Base-by-base conservation (phyloP, 2,888 invertebrate genomes). In the Panzeria rudis region DNA sequence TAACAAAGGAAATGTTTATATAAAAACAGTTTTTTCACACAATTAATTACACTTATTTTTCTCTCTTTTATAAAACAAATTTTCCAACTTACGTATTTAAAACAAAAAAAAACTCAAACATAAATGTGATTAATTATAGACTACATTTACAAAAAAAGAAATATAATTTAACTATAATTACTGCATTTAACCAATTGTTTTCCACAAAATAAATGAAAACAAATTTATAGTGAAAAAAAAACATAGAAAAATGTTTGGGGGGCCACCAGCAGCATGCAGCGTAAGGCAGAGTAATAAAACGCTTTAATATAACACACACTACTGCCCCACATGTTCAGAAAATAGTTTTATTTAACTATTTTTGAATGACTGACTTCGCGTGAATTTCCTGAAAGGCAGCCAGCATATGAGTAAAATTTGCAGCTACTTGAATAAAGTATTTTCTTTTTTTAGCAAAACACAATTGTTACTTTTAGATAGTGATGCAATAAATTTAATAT, bases 321-420 rank as follows among this genome's bases (percentile, higher is more conserved):
- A 75, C 68, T 85, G 56, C 25, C 82, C 85, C 85, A 85, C 35
- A 76, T 80, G 61, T 72, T 78, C 2, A 20, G n/a, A 66, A 71
- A 54, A n/a, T 23, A 9, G 61, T 62, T 71, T 71, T 15, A 62
- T 25, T 54, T 6, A 59, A 25, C 20, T 25, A 35, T 71, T 62
- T 56, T 20, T 81, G 61, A 81, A 78, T 78, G 75, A 75, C 77
- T 78, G 75, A 73, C 69, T 85, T 73, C 41, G 64, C 59, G 47
- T 69, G 61, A 75, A 78, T 82, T 85, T 85, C 85, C 85, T 85
- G 73, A 82, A 81, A 82, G 35, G 38, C 59, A 68, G 47, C 11
- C 29, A 47, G 29, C 66, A 64, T 17, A 38, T 11, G 64, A 52
- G 41, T 52, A 15, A 44, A 72, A 68, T 50, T 15, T 62, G 68